Evolutionary conservation across 2,113 vertebrate genomes (phyloP).

Genomic region (Triplophysa dalaica): DNA sequence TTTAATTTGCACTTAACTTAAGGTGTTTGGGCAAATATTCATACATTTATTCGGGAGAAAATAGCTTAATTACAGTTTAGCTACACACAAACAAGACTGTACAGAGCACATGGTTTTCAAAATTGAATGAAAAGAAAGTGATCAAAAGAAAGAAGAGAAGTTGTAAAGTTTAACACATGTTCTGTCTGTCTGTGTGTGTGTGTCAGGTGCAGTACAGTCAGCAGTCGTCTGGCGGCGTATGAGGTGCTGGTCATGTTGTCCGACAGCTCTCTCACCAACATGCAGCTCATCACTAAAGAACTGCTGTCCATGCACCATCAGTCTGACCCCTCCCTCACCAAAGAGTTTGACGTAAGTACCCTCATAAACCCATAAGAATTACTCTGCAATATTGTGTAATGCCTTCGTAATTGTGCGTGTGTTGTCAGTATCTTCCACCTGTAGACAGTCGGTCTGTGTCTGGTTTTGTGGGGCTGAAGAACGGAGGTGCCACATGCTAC

Average conservation of each 20-base stretch:
- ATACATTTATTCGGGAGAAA: too few species aligned
- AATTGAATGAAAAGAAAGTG: too few species aligned
- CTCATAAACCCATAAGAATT: not conserved
- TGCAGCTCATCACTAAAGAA: constrained; percentile 90
- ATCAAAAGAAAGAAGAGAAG: too few species aligned
- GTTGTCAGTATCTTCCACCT: constrained; percentile 87
- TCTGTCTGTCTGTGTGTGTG: not conserved
- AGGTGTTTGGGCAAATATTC: too few species aligned
- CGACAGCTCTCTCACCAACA: constrained; percentile 93
- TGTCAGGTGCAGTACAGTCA: constrained; percentile 90
- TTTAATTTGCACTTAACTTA: too few species aligned
- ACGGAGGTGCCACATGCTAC: constrained; percentile 96
- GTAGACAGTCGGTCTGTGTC: constrained; percentile 93
- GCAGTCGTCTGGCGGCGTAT: constrained; percentile 93
- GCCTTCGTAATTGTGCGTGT: not conserved
- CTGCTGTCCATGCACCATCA: constrained; percentile 98
- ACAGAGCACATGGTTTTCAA: too few species aligned
- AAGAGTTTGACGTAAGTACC: constrained; percentile 93
- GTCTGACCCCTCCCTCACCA: constrained; percentile 91
- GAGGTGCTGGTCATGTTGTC: constrained; percentile 97
- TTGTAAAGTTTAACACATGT: too few species aligned
- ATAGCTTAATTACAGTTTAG: too few species aligned
- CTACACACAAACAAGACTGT: too few species aligned
- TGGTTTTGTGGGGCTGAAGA: constrained; percentile 96
- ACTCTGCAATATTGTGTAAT: not conserved